Conservation (phyloP, 2,797 vertebrate genomes). For the Delichon dasypus region DNA sequence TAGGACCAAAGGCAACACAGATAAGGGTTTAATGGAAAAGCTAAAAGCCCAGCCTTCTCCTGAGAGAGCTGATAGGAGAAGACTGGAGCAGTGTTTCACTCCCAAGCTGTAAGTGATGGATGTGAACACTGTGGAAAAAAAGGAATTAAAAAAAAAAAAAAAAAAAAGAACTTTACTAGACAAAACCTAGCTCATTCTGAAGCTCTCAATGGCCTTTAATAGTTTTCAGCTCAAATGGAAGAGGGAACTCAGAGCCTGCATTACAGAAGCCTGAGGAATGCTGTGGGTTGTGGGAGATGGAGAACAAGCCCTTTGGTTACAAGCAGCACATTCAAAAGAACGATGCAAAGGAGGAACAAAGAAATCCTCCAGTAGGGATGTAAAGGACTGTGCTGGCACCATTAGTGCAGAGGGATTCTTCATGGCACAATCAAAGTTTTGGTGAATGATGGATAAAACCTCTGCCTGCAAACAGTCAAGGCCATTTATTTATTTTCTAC, state of each 20-base stretch:
- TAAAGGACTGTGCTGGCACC: background rate
- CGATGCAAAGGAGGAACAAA: background rate
- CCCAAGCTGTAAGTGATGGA: background rate
- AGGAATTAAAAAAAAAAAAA: background rate
- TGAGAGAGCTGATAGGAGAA: background rate
- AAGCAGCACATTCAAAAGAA: background rate
- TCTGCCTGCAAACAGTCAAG: background rate
- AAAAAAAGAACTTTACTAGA: background rate
- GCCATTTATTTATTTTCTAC: background rate
- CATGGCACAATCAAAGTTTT: background rate
- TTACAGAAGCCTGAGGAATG: background rate
- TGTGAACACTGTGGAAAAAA: background rate
- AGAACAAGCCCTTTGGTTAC: background rate
- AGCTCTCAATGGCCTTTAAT: background rate
- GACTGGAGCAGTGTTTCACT: background rate
- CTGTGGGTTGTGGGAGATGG: background rate
- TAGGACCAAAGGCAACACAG: background rate
- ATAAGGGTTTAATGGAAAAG: background rate
- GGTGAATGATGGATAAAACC: background rate
- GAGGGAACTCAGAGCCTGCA: background rate
- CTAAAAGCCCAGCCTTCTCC: background rate
- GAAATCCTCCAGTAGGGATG: background rate
- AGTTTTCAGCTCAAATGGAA: slow-evolving; percentile 22
- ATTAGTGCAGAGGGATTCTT: background rate
- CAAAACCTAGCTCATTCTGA: background rate